phyloP scores from a whole-genome alignment of 1,140 invertebrate genomes.

The Ganaspis sp. region DNA sequence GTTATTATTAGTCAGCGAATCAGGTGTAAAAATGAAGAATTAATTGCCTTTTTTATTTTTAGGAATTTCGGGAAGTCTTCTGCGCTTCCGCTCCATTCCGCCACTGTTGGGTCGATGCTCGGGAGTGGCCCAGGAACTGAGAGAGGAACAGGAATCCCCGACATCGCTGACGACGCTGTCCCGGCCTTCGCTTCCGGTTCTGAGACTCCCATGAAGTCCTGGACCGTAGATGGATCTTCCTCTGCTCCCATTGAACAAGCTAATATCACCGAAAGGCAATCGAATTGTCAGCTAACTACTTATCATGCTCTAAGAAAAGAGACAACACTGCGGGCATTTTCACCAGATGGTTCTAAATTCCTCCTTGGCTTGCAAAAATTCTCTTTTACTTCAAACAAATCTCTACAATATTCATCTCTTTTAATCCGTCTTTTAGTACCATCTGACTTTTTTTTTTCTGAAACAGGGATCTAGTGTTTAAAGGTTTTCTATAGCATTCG shows the following conservation, averaged over 20 bases:
- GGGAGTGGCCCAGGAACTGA: constrained; percentile 71
- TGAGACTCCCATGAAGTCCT: constrained; percentile 48
- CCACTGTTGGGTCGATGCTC: constrained; percentile 66
- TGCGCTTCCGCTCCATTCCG: constrained; percentile 81
- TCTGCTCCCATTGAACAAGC: constrained; percentile 72
- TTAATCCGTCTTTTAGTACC: too few species aligned
- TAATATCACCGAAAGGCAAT: constrained; percentile 66
- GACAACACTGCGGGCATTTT: constrained; percentile 14
- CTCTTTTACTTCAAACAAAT: too few species aligned
- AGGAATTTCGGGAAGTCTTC: constrained; percentile 91
- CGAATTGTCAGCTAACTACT: constrained; percentile 63
- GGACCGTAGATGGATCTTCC: constrained; percentile 50
- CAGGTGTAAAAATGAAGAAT: background rate
- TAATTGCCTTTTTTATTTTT: constrained; percentile 88
- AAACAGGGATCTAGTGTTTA: background rate
- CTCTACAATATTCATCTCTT: too few species aligned
- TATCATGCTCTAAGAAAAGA: constrained; percentile 41
- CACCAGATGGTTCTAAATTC: background rate
- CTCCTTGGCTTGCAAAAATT: background rate
- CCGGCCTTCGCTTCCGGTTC: constrained; percentile 53
- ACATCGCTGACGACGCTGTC: constrained; percentile 71
- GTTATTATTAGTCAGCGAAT: background rate
- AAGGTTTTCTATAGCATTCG: constrained; percentile 29
- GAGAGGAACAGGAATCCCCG: constrained; percentile 70
- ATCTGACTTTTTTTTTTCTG: too few species aligned